Evolutionary conservation across 2,113 vertebrate species (phyloP).

Genomic region (Coregonus clupeaformis): DNA sequence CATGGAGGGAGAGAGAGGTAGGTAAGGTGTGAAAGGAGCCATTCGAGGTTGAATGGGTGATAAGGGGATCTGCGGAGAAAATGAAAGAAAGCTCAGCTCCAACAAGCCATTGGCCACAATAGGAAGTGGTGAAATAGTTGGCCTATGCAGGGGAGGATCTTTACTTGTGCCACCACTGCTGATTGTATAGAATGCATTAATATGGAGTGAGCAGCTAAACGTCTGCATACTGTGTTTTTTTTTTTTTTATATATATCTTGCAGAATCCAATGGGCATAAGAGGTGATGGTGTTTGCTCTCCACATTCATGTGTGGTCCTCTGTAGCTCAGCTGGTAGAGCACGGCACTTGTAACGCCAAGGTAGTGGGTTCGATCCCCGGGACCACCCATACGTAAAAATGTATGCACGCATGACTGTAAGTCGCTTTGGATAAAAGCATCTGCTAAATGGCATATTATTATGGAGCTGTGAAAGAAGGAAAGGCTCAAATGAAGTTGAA

Average conservation of each 20-base stretch:
- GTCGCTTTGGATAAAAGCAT: too few relatives aligned
- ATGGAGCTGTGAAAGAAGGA: too few relatives aligned
- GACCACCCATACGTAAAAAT: too few relatives aligned
- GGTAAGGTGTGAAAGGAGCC: constrained; percentile 72
- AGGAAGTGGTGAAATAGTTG: constrained; percentile 52
- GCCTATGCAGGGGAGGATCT: constrained; percentile 39
- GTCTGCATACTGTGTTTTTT: constrained; percentile 40
- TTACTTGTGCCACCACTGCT: constrained; percentile 55
- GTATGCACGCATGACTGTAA: too few relatives aligned
- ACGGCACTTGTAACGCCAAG: too few relatives aligned
- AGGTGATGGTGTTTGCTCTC: too few relatives aligned
- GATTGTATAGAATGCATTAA: constrained; percentile 39
- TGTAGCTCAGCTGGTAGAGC: too few relatives aligned
- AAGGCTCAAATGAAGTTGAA: background rate
- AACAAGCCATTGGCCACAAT: constrained; percentile 63
- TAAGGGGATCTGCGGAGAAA: constrained; percentile 68
- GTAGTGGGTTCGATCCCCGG: too few relatives aligned
- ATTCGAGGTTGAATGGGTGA: constrained; percentile 75
- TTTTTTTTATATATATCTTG: constrained; percentile 28
- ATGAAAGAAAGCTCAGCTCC: constrained; percentile 64
- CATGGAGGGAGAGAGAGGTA: constrained; percentile 45
- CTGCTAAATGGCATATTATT: too few relatives aligned
- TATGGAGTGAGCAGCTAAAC: constrained; percentile 41
- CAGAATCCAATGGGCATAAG: constrained; percentile 23
- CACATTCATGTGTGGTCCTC: too few relatives aligned